These are phyloP conservation scores for Orthonevra nobilis DNA, from an alignment of 2,888 invertebrate genomes.

Conservation along the genomic window DNA sequence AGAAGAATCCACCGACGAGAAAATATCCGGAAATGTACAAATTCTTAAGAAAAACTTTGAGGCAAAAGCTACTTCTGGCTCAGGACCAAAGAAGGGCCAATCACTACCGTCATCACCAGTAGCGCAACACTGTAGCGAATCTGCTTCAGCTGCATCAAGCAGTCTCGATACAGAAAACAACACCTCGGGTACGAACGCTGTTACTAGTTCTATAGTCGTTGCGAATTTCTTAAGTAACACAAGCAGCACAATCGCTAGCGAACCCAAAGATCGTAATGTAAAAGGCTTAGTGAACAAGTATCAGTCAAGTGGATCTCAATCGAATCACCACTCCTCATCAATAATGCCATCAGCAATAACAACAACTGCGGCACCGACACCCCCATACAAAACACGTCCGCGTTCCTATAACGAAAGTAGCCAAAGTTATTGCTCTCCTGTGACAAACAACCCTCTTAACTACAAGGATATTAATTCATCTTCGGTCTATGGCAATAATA, in stretches of 20 bases:
- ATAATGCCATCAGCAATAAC: conserved; percentile 78
- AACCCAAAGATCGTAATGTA: conserved; percentile 85
- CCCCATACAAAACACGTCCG: conserved; percentile 75
- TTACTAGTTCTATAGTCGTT: conserved; percentile 49
- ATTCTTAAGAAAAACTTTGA: conserved; percentile 94
- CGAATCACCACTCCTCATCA: conserved; percentile 79
- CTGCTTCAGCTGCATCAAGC: conserved; percentile 55
- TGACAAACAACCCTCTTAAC: conserved; percentile 35
- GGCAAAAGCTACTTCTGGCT: conserved; percentile 82
- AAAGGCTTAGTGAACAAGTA: conserved; percentile 89
- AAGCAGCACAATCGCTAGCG: conserved; percentile 72
- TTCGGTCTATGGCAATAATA: conserved; percentile 24
- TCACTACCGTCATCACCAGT: conserved; percentile 85
- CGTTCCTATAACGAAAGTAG: conserved; percentile 79
- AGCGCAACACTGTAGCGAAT: conserved; percentile 78
- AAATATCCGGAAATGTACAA: conserved; percentile 87
- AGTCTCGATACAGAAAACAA: conserved; percentile 42
- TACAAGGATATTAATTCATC: conserved; percentile 35
- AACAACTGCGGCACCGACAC: conserved; percentile 62
- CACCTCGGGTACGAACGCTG: conserved; percentile 16
- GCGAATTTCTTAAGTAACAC: conserved; percentile 28
- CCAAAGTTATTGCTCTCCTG: conserved; percentile 72
- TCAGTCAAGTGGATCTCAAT: conserved; percentile 81
- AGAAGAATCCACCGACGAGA: conserved; percentile 73
- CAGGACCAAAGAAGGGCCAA: conserved; percentile 78